Evolutionary conservation across 2,113 vertebrate species (phyloP).

Genomic region (Ailuropoda melanoleuca): DNA sequence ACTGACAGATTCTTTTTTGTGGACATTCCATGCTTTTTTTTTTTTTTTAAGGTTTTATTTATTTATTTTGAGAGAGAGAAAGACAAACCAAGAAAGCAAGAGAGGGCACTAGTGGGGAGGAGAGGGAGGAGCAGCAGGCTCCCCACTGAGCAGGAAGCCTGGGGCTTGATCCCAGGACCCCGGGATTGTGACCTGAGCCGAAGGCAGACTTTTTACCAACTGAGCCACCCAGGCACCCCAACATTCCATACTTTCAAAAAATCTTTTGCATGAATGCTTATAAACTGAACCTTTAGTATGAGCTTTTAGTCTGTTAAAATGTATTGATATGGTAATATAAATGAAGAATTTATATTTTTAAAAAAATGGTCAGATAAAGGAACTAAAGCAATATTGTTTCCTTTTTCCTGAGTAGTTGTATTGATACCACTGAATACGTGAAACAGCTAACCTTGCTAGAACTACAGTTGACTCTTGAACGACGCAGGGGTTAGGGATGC

Average conservation of each 20-base stretch:
- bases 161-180: too few relatives aligned
- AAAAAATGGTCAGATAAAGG: neutral
- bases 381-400: neutral
- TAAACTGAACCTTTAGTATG: conserved; percentile 18
- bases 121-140: too few relatives aligned
- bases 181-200: too few relatives aligned
- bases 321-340: neutral
- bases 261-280: neutral
- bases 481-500: neutral
- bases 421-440: neutral
- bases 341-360: neutral
- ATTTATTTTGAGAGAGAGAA: too few relatives aligned
- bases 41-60: too few relatives aligned
- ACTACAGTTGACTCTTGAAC: neutral
- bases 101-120: too few relatives aligned
- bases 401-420: conserved; percentile 20
- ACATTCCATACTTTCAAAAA: neutral
- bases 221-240: neutral
- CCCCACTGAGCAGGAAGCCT: too few relatives aligned
- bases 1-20: neutral
- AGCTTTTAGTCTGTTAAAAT: neutral
- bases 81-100: too few relatives aligned
- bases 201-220: too few relatives aligned
- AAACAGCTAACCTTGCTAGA: neutral
- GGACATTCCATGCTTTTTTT: neutral